Evolutionary conservation across 2,888 invertebrate genomes (phyloP), one percentile per base, ranked within the genome.

Genomic region (Aphidoletes aphidimyza): DNA sequence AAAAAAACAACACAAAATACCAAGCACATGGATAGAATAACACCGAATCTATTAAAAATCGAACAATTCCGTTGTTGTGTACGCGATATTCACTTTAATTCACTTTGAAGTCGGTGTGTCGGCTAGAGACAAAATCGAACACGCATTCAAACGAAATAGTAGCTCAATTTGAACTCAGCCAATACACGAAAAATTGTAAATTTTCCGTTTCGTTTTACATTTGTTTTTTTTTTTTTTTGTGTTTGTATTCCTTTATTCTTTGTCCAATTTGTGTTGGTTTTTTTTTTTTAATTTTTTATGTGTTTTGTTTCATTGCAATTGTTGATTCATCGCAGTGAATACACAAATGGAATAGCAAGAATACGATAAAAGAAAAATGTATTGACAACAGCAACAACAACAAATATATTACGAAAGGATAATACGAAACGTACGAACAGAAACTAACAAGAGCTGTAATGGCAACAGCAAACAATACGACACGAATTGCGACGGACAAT

Each of bases 291-390:
- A 39, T 39, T 39, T 19, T 47, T 47, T 17, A 14, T 47, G 2
- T 19, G 6, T 47, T 47, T 47, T 39, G 6, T 39, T 11, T 69
- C 14, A 69, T 69, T 69, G 34, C 69, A 69, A 69, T 69, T 69
- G 69, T 69, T 34, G 69, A 69, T 69, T 69, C 69, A 69, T 69
- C 34, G 3, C 30, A 19, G 34, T 69, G 34, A 69, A 30, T 69
- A 69, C 1, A 30, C 8, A 69, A 69, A 69, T 54, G 22, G 30
- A 30, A 34, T 30, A 69, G 34, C n/a, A 69, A 5, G 22, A n/a
- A 54, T 30, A 54, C 22, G 22, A 54, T 3, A n/a, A 54, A 54
- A 2, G 22, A 54, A 22, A 22, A 54, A 22, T 5, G 22, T n/a
- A n/a, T 54, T 6, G 54, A 22, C 5, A n/a, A 3, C 39, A 39